Evolutionary conservation across 2,888 invertebrate genomes (phyloP).

Genomic region (Tetragnatha montana): DNA sequence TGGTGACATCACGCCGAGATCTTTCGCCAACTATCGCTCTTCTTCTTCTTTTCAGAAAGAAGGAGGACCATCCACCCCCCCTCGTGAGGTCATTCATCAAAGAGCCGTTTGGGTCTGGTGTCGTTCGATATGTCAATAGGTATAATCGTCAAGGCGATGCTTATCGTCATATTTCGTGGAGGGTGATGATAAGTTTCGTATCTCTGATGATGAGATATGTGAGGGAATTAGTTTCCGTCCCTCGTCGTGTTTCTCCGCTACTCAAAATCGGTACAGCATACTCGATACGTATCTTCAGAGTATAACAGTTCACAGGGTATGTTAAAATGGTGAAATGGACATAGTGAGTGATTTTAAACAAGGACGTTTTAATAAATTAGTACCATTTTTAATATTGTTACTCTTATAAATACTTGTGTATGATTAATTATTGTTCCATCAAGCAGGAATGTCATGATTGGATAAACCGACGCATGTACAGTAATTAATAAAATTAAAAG

Average conservation of each 20-base stretch:
- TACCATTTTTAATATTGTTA: too few relatives aligned
- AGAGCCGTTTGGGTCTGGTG: slow-evolving; percentile 28
- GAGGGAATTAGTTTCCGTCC: background rate
- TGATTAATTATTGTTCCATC: too few relatives aligned
- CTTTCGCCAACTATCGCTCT: slow-evolving; percentile 17
- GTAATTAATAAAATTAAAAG: too few relatives aligned
- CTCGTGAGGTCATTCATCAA: slow-evolving; percentile 56
- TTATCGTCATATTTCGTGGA: background rate
- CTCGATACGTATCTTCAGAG: too few relatives aligned
- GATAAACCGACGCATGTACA: too few relatives aligned
- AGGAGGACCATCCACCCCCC: background rate
- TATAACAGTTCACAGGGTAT: too few relatives aligned
- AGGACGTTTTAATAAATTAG: too few relatives aligned
- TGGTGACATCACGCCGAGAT: slow-evolving; percentile 45
- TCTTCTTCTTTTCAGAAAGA: background rate
- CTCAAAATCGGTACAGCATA: too few relatives aligned
- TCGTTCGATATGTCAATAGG: background rate
- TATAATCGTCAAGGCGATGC: background rate
- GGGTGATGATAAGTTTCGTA: background rate
- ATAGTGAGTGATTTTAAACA: too few relatives aligned
- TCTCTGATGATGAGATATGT: background rate
- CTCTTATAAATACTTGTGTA: too few relatives aligned
- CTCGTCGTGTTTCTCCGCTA: background rate
- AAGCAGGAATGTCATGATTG: too few relatives aligned
- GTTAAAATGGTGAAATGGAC: too few relatives aligned